phyloP scores from a whole-genome alignment of 2,797 vertebrate species.

The Coregonus ussuriensis region DNA sequence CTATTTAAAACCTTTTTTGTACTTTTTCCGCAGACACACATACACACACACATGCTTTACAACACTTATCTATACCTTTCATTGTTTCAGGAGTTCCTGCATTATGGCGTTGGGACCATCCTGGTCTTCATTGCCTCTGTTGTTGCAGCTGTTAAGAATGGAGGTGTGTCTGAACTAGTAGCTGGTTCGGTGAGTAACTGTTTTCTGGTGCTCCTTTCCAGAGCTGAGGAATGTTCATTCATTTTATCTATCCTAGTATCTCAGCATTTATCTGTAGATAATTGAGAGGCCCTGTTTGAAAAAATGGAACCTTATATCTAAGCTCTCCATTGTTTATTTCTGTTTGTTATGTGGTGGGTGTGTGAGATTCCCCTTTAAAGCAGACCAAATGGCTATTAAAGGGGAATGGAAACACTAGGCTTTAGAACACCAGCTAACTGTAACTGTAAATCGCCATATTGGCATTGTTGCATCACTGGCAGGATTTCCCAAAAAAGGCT shows the following conservation, averaged over 20 bases:
- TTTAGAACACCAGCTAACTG: too few relatives aligned
- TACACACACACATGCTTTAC: neutral
- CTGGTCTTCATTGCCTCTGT: constrained; percentile 89
- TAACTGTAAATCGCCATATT: too few relatives aligned
- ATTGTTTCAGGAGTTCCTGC: constrained; percentile 86
- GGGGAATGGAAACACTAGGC: too few relatives aligned
- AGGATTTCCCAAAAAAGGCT: too few relatives aligned
- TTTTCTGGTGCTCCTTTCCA: neutral
- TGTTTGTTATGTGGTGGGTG: neutral
- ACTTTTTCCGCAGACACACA: neutral
- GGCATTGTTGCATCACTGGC: too few relatives aligned
- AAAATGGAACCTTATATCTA: neutral
- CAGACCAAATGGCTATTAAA: neutral
- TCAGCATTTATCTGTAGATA: neutral
- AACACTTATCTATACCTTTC: neutral
- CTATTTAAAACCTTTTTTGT: too few relatives aligned
- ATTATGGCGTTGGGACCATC: constrained; percentile 85
- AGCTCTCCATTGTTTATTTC: neutral
- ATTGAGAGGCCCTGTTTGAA: neutral
- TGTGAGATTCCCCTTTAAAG: neutral
- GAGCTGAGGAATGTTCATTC: neutral
- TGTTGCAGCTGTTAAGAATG: constrained; percentile 76
- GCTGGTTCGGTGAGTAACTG: constrained; percentile 81
- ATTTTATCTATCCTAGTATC: neutral
- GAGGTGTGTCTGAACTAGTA: constrained; percentile 72